Conservation (phyloP, 2,113 vertebrate species). For the Ariopsis seemanni region DNA sequence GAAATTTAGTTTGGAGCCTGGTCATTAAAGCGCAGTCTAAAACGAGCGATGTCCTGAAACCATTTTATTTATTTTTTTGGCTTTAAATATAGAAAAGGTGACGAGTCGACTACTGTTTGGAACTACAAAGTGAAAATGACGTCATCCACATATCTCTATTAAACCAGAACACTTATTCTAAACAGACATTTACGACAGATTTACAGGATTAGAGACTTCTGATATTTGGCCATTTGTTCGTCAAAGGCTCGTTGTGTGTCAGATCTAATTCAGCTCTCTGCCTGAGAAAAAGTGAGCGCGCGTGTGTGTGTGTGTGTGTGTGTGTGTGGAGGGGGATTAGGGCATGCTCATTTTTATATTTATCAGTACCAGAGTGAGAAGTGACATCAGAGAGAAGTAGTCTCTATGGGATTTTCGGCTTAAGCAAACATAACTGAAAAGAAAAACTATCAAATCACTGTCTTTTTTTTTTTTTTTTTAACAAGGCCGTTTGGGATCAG, state of each 20-base stretch:
- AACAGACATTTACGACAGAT: neutral
- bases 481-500: constrained; percentile 44
- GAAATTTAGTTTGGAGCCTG: too few relatives aligned
- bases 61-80: neutral
- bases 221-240: neutral
- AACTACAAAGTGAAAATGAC: neutral
- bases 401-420: constrained; percentile 70
- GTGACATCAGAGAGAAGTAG: constrained; percentile 71
- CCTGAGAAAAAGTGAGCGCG: constrained; percentile 39
- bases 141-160: neutral
- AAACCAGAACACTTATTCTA: neutral
- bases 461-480: constrained; percentile 17
- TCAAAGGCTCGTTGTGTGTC: constrained; percentile 25
- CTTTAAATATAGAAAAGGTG: neutral
- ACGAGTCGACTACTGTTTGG: neutral
- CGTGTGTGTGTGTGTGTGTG: constrained; percentile 46
- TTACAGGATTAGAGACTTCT: neutral
- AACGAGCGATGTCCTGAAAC: neutral
- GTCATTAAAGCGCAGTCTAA: neutral
- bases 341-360: constrained; percentile 70
- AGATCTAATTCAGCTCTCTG: constrained; percentile 54
- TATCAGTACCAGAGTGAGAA: constrained; percentile 63
- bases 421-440: constrained; percentile 65
- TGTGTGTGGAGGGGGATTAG: constrained; percentile 58
- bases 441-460: constrained; percentile 62